Conservation (phyloP, 2,888 invertebrate genomes). For the Drosophila heteroneura region DNA sequence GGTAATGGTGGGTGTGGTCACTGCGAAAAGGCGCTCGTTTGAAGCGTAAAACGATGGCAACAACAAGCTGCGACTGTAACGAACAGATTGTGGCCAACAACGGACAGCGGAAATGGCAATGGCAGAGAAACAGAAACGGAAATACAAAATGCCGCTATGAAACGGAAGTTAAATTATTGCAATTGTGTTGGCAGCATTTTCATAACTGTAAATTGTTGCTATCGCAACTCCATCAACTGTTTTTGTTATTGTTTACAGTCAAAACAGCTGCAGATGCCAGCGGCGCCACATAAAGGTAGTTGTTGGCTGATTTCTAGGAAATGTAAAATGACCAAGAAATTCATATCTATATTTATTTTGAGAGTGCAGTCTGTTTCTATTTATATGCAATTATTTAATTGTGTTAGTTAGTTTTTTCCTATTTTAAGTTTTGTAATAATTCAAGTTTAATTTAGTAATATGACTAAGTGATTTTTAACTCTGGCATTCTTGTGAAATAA, state of each 20-base stretch:
- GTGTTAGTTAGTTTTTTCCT: background rate
- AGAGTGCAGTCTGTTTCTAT: background rate
- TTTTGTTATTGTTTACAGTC: slow-evolving; percentile 35
- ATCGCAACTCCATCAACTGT: slow-evolving; percentile 8
- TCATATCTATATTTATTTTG: background rate
- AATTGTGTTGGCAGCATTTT: slow-evolving; percentile 70
- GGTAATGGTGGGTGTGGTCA: slow-evolving; percentile 11
- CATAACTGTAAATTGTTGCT: slow-evolving; percentile 68
- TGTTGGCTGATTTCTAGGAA: slow-evolving; percentile 5
- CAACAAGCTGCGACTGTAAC: slow-evolving; percentile 36
- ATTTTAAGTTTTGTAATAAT: background rate
- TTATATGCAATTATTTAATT: background rate
- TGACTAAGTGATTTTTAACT: background rate
- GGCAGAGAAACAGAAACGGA: slow-evolving; percentile 66
- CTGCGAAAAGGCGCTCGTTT: slow-evolving; percentile 23
- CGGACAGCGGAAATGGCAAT: slow-evolving; percentile 66
- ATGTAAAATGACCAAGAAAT: background rate
- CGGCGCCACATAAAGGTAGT: slow-evolving; percentile 12
- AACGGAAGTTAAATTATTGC: slow-evolving; percentile 81
- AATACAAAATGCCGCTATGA: slow-evolving; percentile 75
- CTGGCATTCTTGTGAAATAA: background rate
- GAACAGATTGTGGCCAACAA: slow-evolving; percentile 64
- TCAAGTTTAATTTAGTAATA: background rate
- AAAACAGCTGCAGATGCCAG: slow-evolving; percentile 19
- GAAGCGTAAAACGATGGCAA: slow-evolving; percentile 33